Percentiles rank a stretch among this genome's conserved stretches.
phyloP scores from a whole-genome alignment of 92 coral and sea anemone genomes.

The Pocillopora meandrina region DNA sequence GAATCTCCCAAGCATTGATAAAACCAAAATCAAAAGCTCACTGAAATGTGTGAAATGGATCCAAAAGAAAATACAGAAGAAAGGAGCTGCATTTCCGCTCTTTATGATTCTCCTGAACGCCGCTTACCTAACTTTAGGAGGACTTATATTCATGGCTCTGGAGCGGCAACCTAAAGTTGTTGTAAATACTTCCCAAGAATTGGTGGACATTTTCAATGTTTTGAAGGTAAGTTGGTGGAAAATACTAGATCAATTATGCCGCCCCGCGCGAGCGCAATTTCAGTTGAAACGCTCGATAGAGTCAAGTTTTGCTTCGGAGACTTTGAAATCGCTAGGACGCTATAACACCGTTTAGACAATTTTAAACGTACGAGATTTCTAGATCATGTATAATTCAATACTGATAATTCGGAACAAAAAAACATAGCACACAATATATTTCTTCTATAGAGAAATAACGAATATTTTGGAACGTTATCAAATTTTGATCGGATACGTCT shows the following conservation, averaged over 20 bases:
- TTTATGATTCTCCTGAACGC: constrained; percentile 74
- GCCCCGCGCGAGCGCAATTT: neutral
- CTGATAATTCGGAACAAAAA: constrained; percentile 13
- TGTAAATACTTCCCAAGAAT: constrained; percentile 70
- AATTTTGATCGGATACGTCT: neutral
- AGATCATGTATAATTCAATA: constrained; percentile 30
- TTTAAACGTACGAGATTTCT: constrained; percentile 11
- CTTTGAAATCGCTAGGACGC: neutral
- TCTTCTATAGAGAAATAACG: neutral
- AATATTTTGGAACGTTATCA: neutral
- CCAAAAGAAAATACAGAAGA: constrained; percentile 63
- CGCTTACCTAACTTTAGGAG: constrained; percentile 77
- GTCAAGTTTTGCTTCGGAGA: neutral
- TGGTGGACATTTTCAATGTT: constrained; percentile 67
- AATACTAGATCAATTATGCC: too few relatives aligned
- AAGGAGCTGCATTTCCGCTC: constrained; percentile 77
- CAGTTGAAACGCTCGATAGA: neutral
- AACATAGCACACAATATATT: neutral
- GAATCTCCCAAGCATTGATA: constrained; percentile 61
- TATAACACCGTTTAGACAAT: constrained; percentile 9
- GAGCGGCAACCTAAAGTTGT: constrained; percentile 63
- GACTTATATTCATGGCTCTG: constrained; percentile 68
- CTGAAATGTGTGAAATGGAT: constrained; percentile 78
- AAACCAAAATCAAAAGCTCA: constrained; percentile 64
- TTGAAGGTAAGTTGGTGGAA: constrained; percentile 64